These are phyloP conservation scores for Polietes domitor DNA, from an alignment of 2,888 invertebrate species.

Conservation along the genomic window DNA sequence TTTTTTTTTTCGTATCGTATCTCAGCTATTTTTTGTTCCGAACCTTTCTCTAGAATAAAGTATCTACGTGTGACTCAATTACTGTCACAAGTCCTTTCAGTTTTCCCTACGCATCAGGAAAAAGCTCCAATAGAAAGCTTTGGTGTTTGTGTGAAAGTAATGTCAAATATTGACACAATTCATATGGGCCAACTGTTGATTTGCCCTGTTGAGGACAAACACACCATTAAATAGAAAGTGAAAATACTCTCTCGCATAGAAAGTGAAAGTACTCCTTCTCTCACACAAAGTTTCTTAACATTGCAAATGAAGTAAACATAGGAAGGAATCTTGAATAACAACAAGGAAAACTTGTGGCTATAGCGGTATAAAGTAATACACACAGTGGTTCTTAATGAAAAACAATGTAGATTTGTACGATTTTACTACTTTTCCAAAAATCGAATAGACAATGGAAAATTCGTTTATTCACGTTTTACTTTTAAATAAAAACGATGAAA, in stretches of 20 bases:
- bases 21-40: conserved; percentile 61
- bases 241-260: conserved; percentile 6
- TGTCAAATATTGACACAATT: conserved; percentile 65
- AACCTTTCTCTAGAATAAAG: conserved; percentile 72
- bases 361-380: too few species aligned
- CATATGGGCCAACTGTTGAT: conserved; percentile 66
- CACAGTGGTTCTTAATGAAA: too few species aligned
- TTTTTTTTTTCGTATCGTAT: conserved; percentile 49
- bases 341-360: neutral
- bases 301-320: neutral
- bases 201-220: conserved; percentile 41
- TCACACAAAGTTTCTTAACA: neutral
- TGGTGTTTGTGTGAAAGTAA: conserved; percentile 46
- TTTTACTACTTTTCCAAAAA: too few species aligned
- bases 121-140: conserved; percentile 59
- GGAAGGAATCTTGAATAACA: conserved; percentile 4
- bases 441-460: too few species aligned
- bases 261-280: neutral
- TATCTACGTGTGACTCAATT: conserved; percentile 73
- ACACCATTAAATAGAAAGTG: conserved; percentile 18
- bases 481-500: too few species aligned
- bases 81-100: conserved; percentile 57
- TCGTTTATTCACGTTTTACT: too few species aligned
- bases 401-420: too few species aligned
- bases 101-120: conserved; percentile 20